Evolutionary conservation across 2,888 invertebrate genomes (phyloP).

Genomic region (Pheosia gnoma): DNA sequence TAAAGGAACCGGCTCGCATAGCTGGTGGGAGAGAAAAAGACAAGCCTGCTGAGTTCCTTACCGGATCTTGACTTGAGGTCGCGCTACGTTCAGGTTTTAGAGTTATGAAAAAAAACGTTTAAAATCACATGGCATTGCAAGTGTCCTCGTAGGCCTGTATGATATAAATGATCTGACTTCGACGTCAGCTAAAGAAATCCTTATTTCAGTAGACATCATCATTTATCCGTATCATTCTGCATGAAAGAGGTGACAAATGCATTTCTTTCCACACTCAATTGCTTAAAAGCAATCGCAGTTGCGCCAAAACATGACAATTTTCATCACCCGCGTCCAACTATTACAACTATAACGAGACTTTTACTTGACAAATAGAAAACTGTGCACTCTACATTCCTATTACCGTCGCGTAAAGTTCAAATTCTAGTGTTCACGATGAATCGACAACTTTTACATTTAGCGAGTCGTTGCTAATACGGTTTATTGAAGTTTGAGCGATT

Average conservation of each 20-base stretch:
- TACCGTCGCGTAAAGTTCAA: conserved; percentile 34
- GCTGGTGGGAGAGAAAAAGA: too few species aligned
- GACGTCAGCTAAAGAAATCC: too few species aligned
- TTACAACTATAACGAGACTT: conserved; percentile 59
- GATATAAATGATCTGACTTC: too few species aligned
- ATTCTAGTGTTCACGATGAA: conserved; percentile 26
- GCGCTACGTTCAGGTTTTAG: too few species aligned
- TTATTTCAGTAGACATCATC: background rate
- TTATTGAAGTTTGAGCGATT: conserved; percentile 42
- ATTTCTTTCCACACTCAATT: background rate
- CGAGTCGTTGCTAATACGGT: conserved; percentile 55
- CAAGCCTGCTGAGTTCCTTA: too few species aligned
- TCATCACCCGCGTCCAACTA: conserved; percentile 11
- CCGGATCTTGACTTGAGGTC: too few species aligned
- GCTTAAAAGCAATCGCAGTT: background rate
- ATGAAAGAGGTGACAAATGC: background rate
- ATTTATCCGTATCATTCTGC: background rate
- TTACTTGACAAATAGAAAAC: conserved; percentile 71
- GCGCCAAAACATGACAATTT: conserved; percentile 8
- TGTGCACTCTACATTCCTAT: conserved; percentile 28
- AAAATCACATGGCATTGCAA: too few species aligned
- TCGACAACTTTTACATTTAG: conserved; percentile 66
- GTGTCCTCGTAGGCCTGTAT: too few species aligned
- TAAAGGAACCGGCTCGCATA: too few species aligned
- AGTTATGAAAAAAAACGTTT: too few species aligned